Conservation (phyloP, 2,113 vertebrate genomes). For the Dicerorhinus sumatrensis region DNA sequence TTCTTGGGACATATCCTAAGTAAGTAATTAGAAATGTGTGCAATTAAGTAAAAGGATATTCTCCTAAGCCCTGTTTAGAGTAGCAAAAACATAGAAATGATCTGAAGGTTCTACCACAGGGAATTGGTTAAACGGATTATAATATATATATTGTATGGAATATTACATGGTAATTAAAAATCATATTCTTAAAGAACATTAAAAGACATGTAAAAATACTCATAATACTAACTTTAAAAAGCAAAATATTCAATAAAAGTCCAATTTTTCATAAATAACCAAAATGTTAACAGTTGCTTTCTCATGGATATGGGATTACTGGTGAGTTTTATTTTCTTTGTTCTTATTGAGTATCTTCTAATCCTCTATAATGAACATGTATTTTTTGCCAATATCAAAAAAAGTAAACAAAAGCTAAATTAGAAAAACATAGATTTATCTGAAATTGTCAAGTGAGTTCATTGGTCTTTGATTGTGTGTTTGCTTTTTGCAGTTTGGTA, state of each 20-base stretch:
- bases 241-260: not conserved
- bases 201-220: not conserved
- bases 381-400: not conserved
- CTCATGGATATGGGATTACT: not conserved
- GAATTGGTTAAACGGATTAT: not conserved
- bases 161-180: slow-evolving; percentile 36
- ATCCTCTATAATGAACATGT: not conserved
- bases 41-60: not conserved
- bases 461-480: not conserved
- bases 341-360: not conserved
- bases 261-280: slow-evolving; percentile 28
- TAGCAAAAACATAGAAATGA: not conserved
- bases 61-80: not conserved
- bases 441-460: not conserved
- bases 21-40: not conserved
- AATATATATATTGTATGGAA: not conserved
- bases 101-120: not conserved
- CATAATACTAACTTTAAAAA: not conserved
- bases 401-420: not conserved
- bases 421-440: slow-evolving; percentile 14
- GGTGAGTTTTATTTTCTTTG: not conserved
- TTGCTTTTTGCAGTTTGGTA: not conserved
- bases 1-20: not conserved
- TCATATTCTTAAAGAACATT: slow-evolving; percentile 21
- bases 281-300: slow-evolving; percentile 22